Base-by-base conservation (phyloP, 2,113 vertebrate species). In the Acanthochromis polyacanthus region DNA sequence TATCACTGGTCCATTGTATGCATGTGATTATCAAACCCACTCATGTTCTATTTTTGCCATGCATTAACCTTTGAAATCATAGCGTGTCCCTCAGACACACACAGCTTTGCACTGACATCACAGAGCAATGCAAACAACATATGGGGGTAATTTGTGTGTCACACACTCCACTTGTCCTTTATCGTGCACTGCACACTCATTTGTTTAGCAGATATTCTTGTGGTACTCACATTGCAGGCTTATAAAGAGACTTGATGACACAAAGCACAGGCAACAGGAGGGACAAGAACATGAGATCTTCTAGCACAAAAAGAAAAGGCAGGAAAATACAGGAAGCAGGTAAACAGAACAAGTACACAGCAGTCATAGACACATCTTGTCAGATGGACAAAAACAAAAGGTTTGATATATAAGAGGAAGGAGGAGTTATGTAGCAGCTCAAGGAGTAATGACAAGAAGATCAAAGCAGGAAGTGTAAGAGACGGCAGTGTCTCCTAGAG, bases 11-110 rank as follows among this genome's bases (percentile, higher is more conserved):
- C 58, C 46, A 38, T 83, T 90, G 87, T 88, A 71, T 88, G 87
- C 66, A 79, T 71, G 81, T 78, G 81, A 91, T 92, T 87, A 89
- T 79, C 72, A 89, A 90, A 78, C 79, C 84, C 89, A 91, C 88
- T 90, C 86, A 71, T 80, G 71, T 87, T 87, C 88, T 90, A 84
- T 90, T 88, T 84, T 73, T 86, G 88, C 88, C 43, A 57, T 73
- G 77, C 80, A 83, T 83, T 87, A 91, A 88, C 88, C 89, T 89
- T 86, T 85, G 65, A 76, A 88, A 89, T 87, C 77, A 87, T 75
- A 88, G 64, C 60, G 59, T 89, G 81, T 87, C 78, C 50, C 71
- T 81, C 69, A 72, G 30, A 81, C 68, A 20, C 25, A 46, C 51
- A 51, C 50, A 43, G 73, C 60, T 66, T 71, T 64, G 53, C 50